Evolutionary conservation across 2,113 vertebrate genomes (phyloP).

Genomic region (Erinaceus europaeus): DNA sequence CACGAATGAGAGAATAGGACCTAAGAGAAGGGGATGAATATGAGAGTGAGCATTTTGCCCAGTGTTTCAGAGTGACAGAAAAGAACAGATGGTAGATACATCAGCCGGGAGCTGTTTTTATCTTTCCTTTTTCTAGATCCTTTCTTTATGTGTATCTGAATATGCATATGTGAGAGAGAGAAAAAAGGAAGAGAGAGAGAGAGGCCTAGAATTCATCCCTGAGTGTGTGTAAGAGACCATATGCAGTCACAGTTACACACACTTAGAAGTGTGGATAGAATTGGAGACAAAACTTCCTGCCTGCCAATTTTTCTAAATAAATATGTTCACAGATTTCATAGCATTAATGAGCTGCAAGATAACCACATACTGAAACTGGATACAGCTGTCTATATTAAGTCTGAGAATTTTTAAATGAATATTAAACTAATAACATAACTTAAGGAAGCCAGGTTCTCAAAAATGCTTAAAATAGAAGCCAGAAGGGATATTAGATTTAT

Average conservation of each 20-base stretch:
- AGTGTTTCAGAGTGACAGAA: constrained; percentile 36
- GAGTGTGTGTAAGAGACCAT: constrained; percentile 47
- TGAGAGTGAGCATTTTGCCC: constrained; percentile 26
- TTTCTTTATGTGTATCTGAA: constrained; percentile 48
- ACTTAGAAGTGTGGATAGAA: constrained; percentile 44
- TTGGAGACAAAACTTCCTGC: constrained; percentile 45
- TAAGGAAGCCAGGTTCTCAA: constrained; percentile 21
- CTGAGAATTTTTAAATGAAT: constrained; percentile 38
- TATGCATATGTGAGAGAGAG: background rate
- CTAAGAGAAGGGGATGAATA: constrained; percentile 24
- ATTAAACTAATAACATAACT: constrained; percentile 43
- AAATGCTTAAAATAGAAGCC: constrained; percentile 17
- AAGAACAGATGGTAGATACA: constrained; percentile 48
- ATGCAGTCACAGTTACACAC: constrained; percentile 40
- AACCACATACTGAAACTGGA: constrained; percentile 45
- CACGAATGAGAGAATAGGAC: constrained; percentile 31
- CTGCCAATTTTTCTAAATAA: constrained; percentile 66
- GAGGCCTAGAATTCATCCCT: constrained; percentile 14
- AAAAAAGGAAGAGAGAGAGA: background rate
- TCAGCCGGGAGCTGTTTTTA: constrained; percentile 46
- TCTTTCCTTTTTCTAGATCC: constrained; percentile 42
- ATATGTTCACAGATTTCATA: constrained; percentile 64
- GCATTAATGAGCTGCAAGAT: constrained; percentile 68
- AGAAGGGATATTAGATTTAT: background rate
- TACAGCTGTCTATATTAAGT: constrained; percentile 31